Evolutionary conservation across 2,888 invertebrate genomes (phyloP).

Genomic region (Troilus luridus): DNA sequence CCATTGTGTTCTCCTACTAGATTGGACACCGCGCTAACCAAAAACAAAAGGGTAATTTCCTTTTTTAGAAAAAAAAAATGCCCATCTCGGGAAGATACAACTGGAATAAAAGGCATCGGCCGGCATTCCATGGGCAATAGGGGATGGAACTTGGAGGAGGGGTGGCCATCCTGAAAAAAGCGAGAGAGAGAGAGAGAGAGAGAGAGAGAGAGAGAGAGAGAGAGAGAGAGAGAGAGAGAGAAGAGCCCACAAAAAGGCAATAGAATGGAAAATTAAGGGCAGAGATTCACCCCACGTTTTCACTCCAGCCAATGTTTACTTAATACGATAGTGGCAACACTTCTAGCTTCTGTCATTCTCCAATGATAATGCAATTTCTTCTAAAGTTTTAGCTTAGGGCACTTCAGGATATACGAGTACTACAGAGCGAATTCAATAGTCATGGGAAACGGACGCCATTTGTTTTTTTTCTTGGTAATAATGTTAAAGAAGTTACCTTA

Average conservation of each 20-base stretch:
- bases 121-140: conserved; percentile 33
- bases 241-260: conserved; percentile 13
- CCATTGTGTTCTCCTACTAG: not conserved
- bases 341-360: not conserved
- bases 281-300: conserved; percentile 33
- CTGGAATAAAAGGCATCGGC: conserved; percentile 11
- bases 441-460: too few species aligned
- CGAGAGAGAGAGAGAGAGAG: too few species aligned
- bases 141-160: conserved; percentile 29
- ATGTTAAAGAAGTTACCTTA: too few species aligned
- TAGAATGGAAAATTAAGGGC: conserved; percentile 47
- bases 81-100: conserved; percentile 30
- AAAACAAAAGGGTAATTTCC: conserved; percentile 23
- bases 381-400: not conserved
- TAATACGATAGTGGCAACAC: not conserved
- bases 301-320: conserved; percentile 19
- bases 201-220: too few species aligned
- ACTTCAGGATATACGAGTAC: not conserved
- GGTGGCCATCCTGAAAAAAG: not conserved
- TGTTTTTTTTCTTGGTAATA: too few species aligned
- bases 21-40: not conserved
- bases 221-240: not conserved
- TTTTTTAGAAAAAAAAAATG: conserved; percentile 32
- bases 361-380: conserved; percentile 44
- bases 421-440: too few species aligned